Base-by-base conservation (phyloP, 2,888 invertebrate species). In the Isotomurus palustris region DNA sequence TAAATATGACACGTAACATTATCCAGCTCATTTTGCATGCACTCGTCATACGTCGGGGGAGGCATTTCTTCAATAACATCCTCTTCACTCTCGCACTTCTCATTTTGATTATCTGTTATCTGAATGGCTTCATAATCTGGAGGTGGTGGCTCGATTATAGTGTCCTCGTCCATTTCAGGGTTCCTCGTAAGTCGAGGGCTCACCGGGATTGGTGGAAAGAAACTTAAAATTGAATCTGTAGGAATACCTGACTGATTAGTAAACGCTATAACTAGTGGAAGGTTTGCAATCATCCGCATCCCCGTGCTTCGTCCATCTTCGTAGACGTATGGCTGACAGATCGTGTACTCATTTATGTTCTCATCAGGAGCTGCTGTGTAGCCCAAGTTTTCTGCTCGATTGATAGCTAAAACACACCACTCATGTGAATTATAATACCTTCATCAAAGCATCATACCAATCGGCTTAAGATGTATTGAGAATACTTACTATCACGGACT, bases 231-330 rank as follows among this genome's bases (percentile, higher is more conserved):
- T 0, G 61, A 53, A 36, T 61, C 57, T 2, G 50, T 22, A 10
- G 58, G 55, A 50, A 54, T 53, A 3, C 56, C 51, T 17, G 49
- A 49, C 3, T 48, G 48, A 28, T 43, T 51, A 24, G 56, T 49
- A 28, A 53, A 53, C 35, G 62, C 56, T 27, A 62, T 56, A 14
- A 60, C 53, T 2, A 65, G 47, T 5, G 65, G 65, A 22, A 65
- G 59, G 48, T 62, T 60, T 29, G 62, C 60, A 2, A 65, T 51
- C 55, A 60, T 59, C 40, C 62, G 58, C 60, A 65, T 58, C 53
- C 65, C 65, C n/a, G 65, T 65, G 44, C 60, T 62, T 24, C 58
- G 54, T 4, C 60, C 60, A 55, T 65, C 65, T 12, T 62, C 60
- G 44, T 65, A 65, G 14, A 62, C 60, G 44, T 65, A 65, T 2